Evolutionary conservation across 2,888 invertebrate species (phyloP).

Genomic region (Trissoscelio sp.): DNA sequence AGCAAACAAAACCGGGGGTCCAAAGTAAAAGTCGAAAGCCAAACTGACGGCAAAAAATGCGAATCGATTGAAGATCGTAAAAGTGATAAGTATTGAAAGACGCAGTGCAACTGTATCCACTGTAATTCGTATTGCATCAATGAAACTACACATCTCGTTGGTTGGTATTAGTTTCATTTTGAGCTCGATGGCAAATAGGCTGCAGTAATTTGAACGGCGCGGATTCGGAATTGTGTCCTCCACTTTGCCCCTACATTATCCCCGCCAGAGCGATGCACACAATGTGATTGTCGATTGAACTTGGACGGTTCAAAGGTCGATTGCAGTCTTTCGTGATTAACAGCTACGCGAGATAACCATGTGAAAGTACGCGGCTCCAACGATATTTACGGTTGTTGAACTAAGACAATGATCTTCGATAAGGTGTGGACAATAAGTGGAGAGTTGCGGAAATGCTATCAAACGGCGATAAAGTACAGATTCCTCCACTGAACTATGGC

Average conservation of each 20-base stretch:
- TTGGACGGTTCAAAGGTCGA: constrained; percentile 69
- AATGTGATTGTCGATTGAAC: constrained; percentile 73
- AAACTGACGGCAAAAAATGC: constrained; percentile 21
- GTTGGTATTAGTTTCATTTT: constrained; percentile 72
- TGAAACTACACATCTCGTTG: constrained; percentile 45
- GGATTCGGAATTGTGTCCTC: constrained; percentile 71
- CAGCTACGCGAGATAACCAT: constrained; percentile 69
- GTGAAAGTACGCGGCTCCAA: constrained; percentile 15
- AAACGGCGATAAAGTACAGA: constrained; percentile 5
- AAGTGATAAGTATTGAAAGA: constrained; percentile 59
- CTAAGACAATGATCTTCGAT: constrained; percentile 56
- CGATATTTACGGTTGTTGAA: constrained; percentile 50
- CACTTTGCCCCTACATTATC: constrained; percentile 37
- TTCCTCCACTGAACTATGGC: not conserved
- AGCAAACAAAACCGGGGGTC: constrained; percentile 13
- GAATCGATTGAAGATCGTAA: constrained; percentile 43
- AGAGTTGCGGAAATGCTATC: constrained; percentile 11
- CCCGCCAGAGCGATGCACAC: constrained; percentile 69
- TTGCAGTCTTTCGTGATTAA: constrained; percentile 73
- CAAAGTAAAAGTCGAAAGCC: constrained; percentile 35
- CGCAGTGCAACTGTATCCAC: constrained; percentile 39
- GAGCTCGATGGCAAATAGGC: constrained; percentile 69
- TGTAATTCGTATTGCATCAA: constrained; percentile 44
- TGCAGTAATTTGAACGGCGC: constrained; percentile 65
- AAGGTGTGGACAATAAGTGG: constrained; percentile 13